Base-by-base conservation (phyloP, 2,113 vertebrate genomes). In the Felis chaus region DNA sequence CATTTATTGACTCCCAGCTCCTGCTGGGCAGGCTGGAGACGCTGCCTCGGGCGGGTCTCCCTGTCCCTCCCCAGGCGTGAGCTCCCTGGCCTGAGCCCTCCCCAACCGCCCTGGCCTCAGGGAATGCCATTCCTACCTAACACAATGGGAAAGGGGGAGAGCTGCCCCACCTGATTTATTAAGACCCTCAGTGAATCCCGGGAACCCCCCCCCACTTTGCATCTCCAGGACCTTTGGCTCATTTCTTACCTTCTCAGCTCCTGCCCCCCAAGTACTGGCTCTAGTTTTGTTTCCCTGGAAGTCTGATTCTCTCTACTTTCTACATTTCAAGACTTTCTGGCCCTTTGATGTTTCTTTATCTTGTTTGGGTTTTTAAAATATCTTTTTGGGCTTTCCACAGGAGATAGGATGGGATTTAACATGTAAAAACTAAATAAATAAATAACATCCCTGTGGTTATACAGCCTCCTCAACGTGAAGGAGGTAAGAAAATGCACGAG, bases 1-100 rank as follows among this genome's bases (percentile, higher is more conserved):
- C 21, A 1, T 0, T 0, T 9, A 2, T 0, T 1, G 66, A 18
- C 12, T n/a, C 15, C 16, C 10, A 6, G 33, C 8, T 27, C n/a
- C 48, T 21, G 29, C 48, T 45, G 23, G 3, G 18, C 65, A 71
- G 36, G 2, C 19, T 0, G 31, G n/a, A 16, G 50, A 36, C 2
- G 2, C n/a, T 65, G 53, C 50, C 73, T 25, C 65, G 31, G 11
- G 8, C 18, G 16, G 19, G 61, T 50, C 12, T 9, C 8, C 7
- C 21, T 0, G 21, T 1, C 29, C 36, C 25, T 89, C 65, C 36
- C 23, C 3, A 33, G 84, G 76, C 31, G 39, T 25, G 18, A 14
- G 39, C 61, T 79, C n/a, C 48, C 33, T 31, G 48, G 81, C n/a
- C 41, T 68, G 36, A 68, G 71, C 25, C 39, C 73, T 39, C 57